Evolutionary conservation across 2,113 vertebrate species (phyloP), one percentile per base, ranked within the genome.

Genomic region (Lophius piscatorius): DNA sequence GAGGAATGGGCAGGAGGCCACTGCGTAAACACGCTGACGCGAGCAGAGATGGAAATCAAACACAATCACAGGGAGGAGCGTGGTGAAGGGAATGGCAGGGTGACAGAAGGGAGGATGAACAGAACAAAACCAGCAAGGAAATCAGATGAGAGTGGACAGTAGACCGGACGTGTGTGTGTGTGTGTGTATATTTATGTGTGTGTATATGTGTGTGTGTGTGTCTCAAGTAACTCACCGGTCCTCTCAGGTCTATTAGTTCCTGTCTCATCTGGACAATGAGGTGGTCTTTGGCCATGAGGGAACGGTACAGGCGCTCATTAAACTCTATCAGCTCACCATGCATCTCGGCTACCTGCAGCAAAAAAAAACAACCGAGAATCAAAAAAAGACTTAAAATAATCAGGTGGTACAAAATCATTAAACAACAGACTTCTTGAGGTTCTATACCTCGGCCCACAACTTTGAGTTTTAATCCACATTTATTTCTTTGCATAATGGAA

Each of bases 261-360:
- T 97, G 96, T 70, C 94, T 93, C 97, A 99, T 99, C 82, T 99
- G 97, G 56, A 92, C 90, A 47, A 99, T 95, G 10, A 99, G 95
- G 58, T 94, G 90, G 82, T 99, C 97, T 91, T 98, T 98, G 69
- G 95, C 94, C 89, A 98, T 95, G 79, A 99, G 89, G 44, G 94
- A 94, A 18, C 96, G 91, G 76, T 99, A 98, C 45, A 98, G 92
- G 34, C 94, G 93, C 81, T 98, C 97, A 26, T 98, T 99, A 91
- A 99, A 99, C 84, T 99, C 96, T 0, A 99, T 98, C 83, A 99
- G 88, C 83, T 99, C 97, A 0, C 97, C 97, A 1, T 99, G 97
- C 97, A 99, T 99, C 91, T 99, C 97, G 0, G 97, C 97, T 63
- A 99, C 97, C 97, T 99, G 87, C 38, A 44, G 52, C n/a, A 56